These are phyloP conservation scores for Steinernema hermaphroditum DNA, from an alignment of 2,888 invertebrate species.

Conservation along the genomic window DNA sequence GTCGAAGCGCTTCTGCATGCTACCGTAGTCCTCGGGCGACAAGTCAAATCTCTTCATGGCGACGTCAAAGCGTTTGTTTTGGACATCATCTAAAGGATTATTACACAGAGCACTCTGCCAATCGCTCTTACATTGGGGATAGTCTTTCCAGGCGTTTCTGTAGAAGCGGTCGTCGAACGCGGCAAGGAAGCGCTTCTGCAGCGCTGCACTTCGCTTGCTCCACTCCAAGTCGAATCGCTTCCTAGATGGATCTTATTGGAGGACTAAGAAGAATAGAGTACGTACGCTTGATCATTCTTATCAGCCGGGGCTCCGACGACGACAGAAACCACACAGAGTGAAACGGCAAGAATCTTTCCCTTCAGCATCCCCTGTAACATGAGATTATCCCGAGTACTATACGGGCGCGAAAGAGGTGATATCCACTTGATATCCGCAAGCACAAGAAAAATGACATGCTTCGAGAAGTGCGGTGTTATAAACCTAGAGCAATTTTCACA, in stretches of 20 bases:
- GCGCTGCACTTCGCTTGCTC: slow-evolving; percentile 6
- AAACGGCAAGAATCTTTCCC: not conserved
- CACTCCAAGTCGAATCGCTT: slow-evolving; percentile 18
- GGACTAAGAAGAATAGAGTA: not conserved
- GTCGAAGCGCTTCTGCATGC: not conserved
- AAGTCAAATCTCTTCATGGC: slow-evolving; percentile 14
- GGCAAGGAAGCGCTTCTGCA: slow-evolving; percentile 18
- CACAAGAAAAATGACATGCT: no score
- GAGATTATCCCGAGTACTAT: no score
- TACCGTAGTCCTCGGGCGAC: no score
- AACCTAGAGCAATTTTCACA: no score
- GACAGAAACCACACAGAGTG: not conserved
- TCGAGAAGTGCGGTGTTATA: no score
- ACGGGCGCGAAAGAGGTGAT: no score
- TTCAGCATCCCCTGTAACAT: slow-evolving; percentile 11
- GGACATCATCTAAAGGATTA: not conserved
- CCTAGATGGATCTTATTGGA: not conserved
- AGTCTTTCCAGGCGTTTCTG: slow-evolving; percentile 9
- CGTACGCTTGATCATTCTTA: not conserved
- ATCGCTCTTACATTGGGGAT: not conserved
- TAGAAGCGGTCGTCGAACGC: slow-evolving; percentile 19
- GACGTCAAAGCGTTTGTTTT: slow-evolving; percentile 12
- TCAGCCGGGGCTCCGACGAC: not conserved
- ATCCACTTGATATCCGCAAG: no score
- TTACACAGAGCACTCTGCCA: not conserved